These are phyloP conservation scores for Malurus splendens DNA, from an alignment of 2,797 vertebrate species.

Conservation along the genomic window DNA sequence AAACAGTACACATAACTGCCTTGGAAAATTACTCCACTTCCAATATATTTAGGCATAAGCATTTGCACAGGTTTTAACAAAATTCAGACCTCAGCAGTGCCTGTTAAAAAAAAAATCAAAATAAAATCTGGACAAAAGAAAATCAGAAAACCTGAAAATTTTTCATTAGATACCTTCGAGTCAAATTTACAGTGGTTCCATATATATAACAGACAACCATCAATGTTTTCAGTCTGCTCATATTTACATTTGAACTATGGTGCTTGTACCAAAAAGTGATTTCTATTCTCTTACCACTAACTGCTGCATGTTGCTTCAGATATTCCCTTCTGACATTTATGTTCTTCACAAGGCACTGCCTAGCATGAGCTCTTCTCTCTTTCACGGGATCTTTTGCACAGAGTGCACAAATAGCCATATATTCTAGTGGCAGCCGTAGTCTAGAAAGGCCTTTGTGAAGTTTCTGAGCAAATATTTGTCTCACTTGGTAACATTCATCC, in stretches of 20 bases:
- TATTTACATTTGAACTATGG: not conserved
- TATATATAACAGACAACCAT: not conserved
- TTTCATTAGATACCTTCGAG: not conserved
- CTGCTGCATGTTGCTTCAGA: conserved; percentile 94
- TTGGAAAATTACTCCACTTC: not conserved
- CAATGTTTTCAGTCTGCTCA: not conserved
- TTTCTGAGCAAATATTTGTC: conserved; percentile 95
- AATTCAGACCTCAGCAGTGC: not conserved
- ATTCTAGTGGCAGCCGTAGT: conserved; percentile 91
- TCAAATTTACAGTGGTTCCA: not conserved
- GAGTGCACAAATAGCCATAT: conserved; percentile 94
- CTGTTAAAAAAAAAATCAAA: not conserved
- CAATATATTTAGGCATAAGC: not conserved
- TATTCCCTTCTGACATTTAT: conserved; percentile 95
- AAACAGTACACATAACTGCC: not conserved
- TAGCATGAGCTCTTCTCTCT: conserved; percentile 92
- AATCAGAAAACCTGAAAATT: not conserved
- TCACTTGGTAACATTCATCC: conserved; percentile 98
- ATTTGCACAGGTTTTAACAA: not conserved
- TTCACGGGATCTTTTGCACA: conserved; percentile 97
- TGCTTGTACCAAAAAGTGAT: not conserved
- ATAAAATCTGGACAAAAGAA: not conserved
- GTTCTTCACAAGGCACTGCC: conserved; percentile 96
- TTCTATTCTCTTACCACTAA: conserved; percentile 84
- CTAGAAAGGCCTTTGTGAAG: conserved; percentile 93